Evolutionary conservation across 2,113 vertebrate species (phyloP).

Genomic region (Oriolus oriolus): DNA sequence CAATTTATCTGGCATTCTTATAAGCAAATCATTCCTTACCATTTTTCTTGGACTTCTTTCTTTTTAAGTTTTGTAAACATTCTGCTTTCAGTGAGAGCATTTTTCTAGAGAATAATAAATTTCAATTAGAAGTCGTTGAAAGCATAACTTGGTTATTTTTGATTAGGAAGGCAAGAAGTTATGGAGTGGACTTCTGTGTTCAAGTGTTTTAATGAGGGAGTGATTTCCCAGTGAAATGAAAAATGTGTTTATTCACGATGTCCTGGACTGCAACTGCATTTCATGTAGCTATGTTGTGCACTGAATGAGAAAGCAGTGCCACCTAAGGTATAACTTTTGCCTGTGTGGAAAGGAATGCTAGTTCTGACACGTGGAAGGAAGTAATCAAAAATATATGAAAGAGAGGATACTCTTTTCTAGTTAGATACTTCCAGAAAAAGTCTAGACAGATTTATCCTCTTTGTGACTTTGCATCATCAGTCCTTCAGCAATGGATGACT

Average conservation of each 20-base stretch:
- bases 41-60: neutral
- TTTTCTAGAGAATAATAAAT: neutral
- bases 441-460: neutral
- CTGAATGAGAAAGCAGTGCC: neutral
- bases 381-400: neutral
- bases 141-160: neutral
- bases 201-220: neutral
- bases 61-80: neutral
- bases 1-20: neutral
- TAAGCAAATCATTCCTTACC: neutral
- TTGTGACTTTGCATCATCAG: neutral
- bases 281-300: accelerated
- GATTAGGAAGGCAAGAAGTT: neutral
- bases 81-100: neutral
- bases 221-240: neutral
- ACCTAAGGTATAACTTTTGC: neutral
- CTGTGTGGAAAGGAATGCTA: neutral
- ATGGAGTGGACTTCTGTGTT: neutral
- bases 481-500: neutral
- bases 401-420: neutral
- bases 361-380: neutral
- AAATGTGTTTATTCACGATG: neutral
- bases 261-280: neutral
- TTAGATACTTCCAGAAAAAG: neutral
- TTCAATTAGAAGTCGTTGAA: neutral